Evolutionary conservation across 23 tunicate species (phyloP).

Genomic region (Halocynthia aurantium): DNA sequence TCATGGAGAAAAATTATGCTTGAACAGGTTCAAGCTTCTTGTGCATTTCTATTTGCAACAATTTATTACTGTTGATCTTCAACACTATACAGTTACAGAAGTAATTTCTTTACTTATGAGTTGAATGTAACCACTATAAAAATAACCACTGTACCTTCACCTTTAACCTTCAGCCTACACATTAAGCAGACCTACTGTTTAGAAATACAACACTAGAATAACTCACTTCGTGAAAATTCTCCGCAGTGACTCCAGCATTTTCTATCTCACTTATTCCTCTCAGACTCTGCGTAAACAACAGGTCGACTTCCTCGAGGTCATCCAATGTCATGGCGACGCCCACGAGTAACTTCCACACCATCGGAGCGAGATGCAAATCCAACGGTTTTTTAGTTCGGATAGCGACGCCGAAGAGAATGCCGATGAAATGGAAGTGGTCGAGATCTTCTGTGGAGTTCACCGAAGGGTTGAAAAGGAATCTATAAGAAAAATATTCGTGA

Average conservation of each 20-base stretch:
- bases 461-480: slow-evolving; percentile 48
- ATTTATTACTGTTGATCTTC: too few relatives aligned
- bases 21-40: too few relatives aligned
- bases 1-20: too few relatives aligned
- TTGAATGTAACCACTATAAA: too few relatives aligned
- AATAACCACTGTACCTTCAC: too few relatives aligned
- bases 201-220: not conserved
- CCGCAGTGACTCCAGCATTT: slow-evolving; percentile 54
- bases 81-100: too few relatives aligned
- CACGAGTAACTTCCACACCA: slow-evolving; percentile 58
- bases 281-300: slow-evolving; percentile 54
- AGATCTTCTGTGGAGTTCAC: slow-evolving; percentile 31
- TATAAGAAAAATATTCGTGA: not conserved
- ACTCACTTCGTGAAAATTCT: slow-evolving; percentile 69
- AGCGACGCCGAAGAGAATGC: slow-evolving; percentile 88
- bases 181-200: too few relatives aligned
- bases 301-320: slow-evolving; percentile 64
- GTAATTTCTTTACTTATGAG: too few relatives aligned
- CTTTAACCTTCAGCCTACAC: not conserved
- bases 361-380: slow-evolving; percentile 69
- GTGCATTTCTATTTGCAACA: too few relatives aligned
- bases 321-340: slow-evolving; percentile 45
- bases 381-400: slow-evolving; percentile 95
- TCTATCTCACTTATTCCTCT: slow-evolving; percentile 56
- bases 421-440: slow-evolving; percentile 59